These are phyloP conservation scores for Istiophorus platypterus DNA, from an alignment of 2,113 vertebrate species.

Conservation along the genomic window DNA sequence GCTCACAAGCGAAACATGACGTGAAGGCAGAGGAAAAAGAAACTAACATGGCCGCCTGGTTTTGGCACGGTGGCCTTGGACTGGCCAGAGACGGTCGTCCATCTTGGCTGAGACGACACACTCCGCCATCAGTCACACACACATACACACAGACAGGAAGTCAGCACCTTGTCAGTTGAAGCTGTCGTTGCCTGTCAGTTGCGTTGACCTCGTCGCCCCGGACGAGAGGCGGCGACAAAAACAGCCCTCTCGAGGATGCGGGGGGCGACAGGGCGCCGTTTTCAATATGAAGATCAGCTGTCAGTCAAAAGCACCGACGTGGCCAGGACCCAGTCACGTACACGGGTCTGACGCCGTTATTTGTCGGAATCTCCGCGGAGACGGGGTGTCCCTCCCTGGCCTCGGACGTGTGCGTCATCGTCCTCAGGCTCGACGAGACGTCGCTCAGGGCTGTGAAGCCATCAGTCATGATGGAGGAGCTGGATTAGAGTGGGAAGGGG, in stretches of 20 bases:
- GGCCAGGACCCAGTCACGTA: no score
- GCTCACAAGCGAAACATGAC: no score
- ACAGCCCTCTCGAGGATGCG: no score
- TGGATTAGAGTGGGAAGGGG: not conserved
- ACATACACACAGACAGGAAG: not conserved
- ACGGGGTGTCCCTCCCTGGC: not conserved
- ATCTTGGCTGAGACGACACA: slow-evolving; percentile 8
- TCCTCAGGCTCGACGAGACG: no score
- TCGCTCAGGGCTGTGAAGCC: not conserved
- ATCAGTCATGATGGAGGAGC: not conserved
- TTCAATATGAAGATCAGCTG: not conserved
- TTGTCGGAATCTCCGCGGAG: no score
- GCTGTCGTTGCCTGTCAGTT: not conserved
- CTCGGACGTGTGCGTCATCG: not conserved
- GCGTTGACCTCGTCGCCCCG: not conserved
- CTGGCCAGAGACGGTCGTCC: not conserved
- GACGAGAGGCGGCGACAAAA: not conserved
- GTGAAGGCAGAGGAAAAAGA: not conserved
- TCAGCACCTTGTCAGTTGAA: not conserved
- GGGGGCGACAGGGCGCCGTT: not conserved
- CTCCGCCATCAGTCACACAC: slow-evolving; percentile 6
- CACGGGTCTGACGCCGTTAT: no score
- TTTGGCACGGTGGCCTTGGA: not conserved
- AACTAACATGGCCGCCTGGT: not conserved
- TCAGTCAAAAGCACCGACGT: not conserved